phyloP scores from a whole-genome alignment of 2,888 invertebrate genomes.

The Rhagonycha fulva region DNA sequence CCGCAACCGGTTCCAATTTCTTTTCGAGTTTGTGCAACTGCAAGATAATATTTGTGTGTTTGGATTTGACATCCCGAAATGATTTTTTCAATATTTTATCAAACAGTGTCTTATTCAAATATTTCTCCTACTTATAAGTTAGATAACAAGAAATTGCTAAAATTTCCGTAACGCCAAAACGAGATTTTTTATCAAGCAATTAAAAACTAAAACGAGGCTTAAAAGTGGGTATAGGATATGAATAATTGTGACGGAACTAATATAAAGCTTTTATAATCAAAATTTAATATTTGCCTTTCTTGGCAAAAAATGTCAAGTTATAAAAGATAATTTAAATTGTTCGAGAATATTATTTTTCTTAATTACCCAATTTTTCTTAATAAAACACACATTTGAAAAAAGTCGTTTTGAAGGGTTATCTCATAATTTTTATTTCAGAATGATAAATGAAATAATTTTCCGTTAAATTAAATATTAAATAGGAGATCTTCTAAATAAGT shows the following conservation, averaged over 20 bases:
- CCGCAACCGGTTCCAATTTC: conserved; percentile 36
- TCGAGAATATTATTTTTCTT: conserved; percentile 6
- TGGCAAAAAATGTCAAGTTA: neutral
- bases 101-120: conserved; percentile 39
- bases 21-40: conserved; percentile 39
- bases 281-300: neutral
- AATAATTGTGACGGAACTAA: neutral
- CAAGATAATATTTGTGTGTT: conserved; percentile 45
- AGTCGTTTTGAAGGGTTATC: conserved; percentile 13
- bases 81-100: conserved; percentile 42
- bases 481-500: conserved; percentile 14
- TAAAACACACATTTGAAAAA: conserved; percentile 8
- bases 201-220: neutral
- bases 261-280: neutral
- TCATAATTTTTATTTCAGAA: conserved; percentile 10
- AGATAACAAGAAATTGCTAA: neutral
- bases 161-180: neutral
- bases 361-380: conserved; percentile 18
- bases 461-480: conserved; percentile 24
- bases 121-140: conserved; percentile 31
- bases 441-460: conserved; percentile 25
- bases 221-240: neutral
- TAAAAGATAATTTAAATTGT: conserved; percentile 5
- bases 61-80: conserved; percentile 46
- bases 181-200: neutral